Percentiles rank a stretch among this genome's conserved stretches.
Conservation (phyloP, 2,113 vertebrate species). For the Corythaixoides concolor region DNA sequence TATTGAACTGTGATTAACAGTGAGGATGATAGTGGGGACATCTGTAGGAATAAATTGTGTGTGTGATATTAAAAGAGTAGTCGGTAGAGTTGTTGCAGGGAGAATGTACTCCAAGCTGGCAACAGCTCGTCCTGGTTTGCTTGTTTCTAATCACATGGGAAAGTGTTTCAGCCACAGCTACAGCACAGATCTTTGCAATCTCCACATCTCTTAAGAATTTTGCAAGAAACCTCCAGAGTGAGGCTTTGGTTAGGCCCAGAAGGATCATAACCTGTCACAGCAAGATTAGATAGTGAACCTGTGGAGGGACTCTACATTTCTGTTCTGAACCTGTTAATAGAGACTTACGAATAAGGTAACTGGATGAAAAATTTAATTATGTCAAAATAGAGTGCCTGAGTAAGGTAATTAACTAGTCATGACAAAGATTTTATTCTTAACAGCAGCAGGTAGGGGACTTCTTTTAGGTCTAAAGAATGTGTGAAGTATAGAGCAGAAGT, state of each 20-base stretch:
- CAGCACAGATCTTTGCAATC: neutral
- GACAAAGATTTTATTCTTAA: neutral
- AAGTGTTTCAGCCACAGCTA: neutral
- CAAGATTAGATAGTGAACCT: neutral
- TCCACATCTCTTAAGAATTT: neutral
- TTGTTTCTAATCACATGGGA: neutral
- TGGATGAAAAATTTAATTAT: neutral
- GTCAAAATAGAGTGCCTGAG: neutral
- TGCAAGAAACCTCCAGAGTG: neutral
- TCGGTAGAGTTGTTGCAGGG: neutral
- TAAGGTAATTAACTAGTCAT: neutral
- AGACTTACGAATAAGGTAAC: neutral
- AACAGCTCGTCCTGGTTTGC: neutral
- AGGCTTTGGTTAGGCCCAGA: neutral
- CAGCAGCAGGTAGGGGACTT: neutral
- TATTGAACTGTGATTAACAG: neutral
- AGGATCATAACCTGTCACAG: neutral
- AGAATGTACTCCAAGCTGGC: neutral
- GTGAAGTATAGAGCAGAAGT: neutral
- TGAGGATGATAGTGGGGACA: neutral
- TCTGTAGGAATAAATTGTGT: neutral
- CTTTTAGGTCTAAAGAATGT: neutral
- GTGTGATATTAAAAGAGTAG: rapidly evolving
- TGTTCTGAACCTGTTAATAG: neutral
- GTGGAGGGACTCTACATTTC: neutral